Evolutionary conservation across 1,140 invertebrate species (phyloP).

Genomic region (Trichonephila clavata): DNA sequence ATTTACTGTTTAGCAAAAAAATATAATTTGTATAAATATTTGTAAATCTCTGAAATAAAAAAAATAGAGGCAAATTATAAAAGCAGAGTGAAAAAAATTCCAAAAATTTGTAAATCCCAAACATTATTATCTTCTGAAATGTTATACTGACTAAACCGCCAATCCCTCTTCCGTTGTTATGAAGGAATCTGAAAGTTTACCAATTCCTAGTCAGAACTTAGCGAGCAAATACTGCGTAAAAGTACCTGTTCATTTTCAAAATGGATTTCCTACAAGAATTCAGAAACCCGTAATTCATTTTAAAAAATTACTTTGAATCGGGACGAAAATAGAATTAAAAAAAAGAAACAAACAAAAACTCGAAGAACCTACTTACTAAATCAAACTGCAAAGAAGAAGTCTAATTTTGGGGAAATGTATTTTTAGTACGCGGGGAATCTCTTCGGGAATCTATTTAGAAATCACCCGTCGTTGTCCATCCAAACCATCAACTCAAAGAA

Average conservation of each 20-base stretch:
- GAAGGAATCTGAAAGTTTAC: neutral
- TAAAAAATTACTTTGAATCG: neutral
- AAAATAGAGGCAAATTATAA: too few relatives aligned
- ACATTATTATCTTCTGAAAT: too few relatives aligned
- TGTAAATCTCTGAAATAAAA: too few relatives aligned
- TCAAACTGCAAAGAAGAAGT: neutral
- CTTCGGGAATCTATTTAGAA: constrained; percentile 1
- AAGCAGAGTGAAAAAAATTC: too few relatives aligned
- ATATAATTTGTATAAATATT: too few relatives aligned
- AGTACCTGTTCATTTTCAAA: neutral
- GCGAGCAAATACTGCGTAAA: neutral
- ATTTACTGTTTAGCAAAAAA: too few relatives aligned
- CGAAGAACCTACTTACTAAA: constrained; percentile 14
- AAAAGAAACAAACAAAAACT: neutral
- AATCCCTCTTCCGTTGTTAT: neutral
- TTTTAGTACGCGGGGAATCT: neutral
- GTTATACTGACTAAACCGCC: too few relatives aligned
- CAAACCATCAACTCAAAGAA: neutral
- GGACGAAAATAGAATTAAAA: neutral
- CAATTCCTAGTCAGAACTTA: neutral
- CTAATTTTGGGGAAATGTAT: constrained; percentile 15
- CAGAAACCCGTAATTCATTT: constrained; percentile 2
- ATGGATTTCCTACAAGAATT: neutral
- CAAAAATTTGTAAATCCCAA: too few relatives aligned
- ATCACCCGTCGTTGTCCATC: neutral